Evolutionary conservation across 2,888 invertebrate species (phyloP).

Genomic region (Alviniconcha strummeri): DNA sequence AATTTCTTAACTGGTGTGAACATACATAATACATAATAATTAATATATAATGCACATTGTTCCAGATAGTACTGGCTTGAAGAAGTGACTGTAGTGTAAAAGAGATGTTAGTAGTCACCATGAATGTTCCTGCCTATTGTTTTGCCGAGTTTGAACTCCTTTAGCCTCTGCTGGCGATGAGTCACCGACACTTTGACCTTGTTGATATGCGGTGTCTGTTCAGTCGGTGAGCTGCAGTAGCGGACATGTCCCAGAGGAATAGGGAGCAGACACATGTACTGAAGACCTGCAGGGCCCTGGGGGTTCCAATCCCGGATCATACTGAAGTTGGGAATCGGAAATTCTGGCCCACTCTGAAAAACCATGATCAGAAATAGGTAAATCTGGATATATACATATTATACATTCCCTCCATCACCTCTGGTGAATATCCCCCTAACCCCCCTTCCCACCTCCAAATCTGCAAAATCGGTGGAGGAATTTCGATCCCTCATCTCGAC

Average conservation of each 20-base stretch:
- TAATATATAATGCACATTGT: no score
- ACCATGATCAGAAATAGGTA: no score
- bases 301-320: constrained; percentile 58
- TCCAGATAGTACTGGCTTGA: no score
- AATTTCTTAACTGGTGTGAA: no score
- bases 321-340: constrained; percentile 50
- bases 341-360: constrained; percentile 40
- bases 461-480: no score
- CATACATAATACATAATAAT: no score
- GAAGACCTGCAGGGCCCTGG: constrained; percentile 53
- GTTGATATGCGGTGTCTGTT: constrained; percentile 39
- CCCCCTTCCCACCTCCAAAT: no score
- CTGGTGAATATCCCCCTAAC: no score
- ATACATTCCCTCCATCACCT: no score
- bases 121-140: constrained; percentile 57
- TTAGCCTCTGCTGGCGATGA: constrained; percentile 58
- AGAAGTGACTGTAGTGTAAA: no score
- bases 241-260: constrained; percentile 34
- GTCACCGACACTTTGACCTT: constrained; percentile 56
- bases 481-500: no score
- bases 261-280: constrained; percentile 57
- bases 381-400: no score
- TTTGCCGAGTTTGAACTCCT: constrained; percentile 47
- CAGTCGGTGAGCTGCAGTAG: constrained; percentile 37
- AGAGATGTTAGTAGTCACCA: constrained; percentile 38